These are phyloP conservation scores for Silurus aristotelis DNA, from an alignment of 2,797 vertebrate species.

Conservation along the genomic window DNA sequence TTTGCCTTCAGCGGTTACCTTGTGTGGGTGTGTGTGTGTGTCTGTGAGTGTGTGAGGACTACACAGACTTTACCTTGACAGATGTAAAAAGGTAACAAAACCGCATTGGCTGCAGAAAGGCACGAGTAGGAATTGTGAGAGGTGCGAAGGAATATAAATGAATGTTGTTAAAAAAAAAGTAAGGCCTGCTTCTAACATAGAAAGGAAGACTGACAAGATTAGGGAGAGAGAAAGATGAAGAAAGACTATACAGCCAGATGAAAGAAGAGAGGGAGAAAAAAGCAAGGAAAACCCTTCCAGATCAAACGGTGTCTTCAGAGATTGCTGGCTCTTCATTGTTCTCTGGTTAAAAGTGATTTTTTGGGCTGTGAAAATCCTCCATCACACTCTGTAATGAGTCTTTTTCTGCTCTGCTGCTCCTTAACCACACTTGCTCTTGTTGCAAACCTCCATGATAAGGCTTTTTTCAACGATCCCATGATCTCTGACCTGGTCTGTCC, in stretches of 20 bases:
- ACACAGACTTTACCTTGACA: neutral
- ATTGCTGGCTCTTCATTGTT: slow-evolving; percentile 31
- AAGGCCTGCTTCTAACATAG: slow-evolving; percentile 19
- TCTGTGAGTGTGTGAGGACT: neutral
- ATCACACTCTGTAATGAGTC: slow-evolving; percentile 11
- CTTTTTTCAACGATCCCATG: neutral
- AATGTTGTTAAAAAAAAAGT: neutral
- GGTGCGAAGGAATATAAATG: neutral
- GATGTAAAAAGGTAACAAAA: slow-evolving; percentile 13
- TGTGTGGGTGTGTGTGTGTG: slow-evolving; percentile 7
- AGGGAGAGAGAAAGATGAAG: neutral
- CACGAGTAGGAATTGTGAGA: neutral
- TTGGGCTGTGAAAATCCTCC: slow-evolving; percentile 30
- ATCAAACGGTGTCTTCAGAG: slow-evolving; percentile 20
- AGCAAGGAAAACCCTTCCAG: slow-evolving; percentile 28
- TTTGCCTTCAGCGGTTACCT: slow-evolving; percentile 8
- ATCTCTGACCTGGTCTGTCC: neutral
- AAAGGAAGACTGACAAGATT: slow-evolving; percentile 3
- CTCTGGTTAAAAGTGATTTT: slow-evolving; percentile 27
- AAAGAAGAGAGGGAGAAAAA: neutral
- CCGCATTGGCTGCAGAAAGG: neutral
- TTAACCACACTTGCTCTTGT: neutral
- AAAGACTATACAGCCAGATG: too few species aligned
- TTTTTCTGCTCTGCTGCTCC: slow-evolving; percentile 13
- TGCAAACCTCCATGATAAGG: neutral